These are phyloP conservation scores for Hemaris fuciformis DNA, from an alignment of 2,888 invertebrate genomes.

Conservation along the genomic window DNA sequence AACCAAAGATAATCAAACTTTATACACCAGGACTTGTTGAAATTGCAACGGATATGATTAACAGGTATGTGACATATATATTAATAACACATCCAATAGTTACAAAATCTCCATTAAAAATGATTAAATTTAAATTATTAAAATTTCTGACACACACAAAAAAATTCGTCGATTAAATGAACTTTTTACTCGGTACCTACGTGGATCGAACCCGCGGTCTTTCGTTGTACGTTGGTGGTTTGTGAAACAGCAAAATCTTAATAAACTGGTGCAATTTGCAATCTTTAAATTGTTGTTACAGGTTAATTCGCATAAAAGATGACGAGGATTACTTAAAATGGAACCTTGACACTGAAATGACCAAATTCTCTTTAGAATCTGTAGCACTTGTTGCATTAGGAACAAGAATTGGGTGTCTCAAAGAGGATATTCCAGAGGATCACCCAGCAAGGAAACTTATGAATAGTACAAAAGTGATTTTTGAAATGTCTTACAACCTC, in stretches of 20 bases:
- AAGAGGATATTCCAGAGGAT: slow-evolving; percentile 47
- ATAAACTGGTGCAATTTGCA: no score
- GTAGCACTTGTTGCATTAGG: slow-evolving; percentile 62
- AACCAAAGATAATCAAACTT: slow-evolving; percentile 80
- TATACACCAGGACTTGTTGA: slow-evolving; percentile 74
- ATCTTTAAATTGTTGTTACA: no score
- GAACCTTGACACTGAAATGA: slow-evolving; percentile 78
- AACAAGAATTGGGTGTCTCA: slow-evolving; percentile 57
- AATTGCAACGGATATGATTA: slow-evolving; percentile 67
- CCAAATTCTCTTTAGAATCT: slow-evolving; percentile 84
- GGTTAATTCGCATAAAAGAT: slow-evolving; percentile 52
- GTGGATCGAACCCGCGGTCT: no score
- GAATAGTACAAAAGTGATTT: slow-evolving; percentile 49
- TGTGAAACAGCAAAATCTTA: no score
- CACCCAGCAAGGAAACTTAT: slow-evolving; percentile 57
- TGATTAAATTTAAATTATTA: no score
- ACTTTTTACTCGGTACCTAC: no score
- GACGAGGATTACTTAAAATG: slow-evolving; percentile 47
- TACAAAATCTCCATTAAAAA: no score
- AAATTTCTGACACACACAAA: no score
- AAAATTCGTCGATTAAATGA: no score
- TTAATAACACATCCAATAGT: no score
- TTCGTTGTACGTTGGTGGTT: no score
- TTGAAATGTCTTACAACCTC: slow-evolving; percentile 48
- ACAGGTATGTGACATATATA: slow-evolving; percentile 47